Base-by-base conservation (phyloP, 2,888 invertebrate species). In the Mycalesis mineus region DNA sequence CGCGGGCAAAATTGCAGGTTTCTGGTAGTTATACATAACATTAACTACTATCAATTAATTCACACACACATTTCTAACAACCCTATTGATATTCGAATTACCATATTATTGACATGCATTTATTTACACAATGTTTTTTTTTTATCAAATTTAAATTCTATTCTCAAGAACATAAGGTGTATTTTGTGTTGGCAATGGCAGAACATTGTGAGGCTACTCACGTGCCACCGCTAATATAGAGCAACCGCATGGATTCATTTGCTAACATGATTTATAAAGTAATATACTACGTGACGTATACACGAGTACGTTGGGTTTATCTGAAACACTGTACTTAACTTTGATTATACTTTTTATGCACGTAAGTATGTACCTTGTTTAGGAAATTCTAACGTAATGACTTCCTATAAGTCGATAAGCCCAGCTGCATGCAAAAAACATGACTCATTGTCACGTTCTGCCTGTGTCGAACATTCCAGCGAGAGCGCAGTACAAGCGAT, bases 211-310 rank as follows among this genome's bases (percentile, higher is more conserved):
- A 58, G 39, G 52, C 55, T n/a, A 40, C 40, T 49, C 58, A 61
- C 61, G 61, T 52, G 44, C 44, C 14, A 7, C 56, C 37, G 29
- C 42, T 29, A 39, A 53, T 29, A 39, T 33, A 52, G 44, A 13
- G 55, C 53, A 58, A 49, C 49, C 53, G 15, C 58, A 45, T 41
- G 36, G 53, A 56, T 52, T 56, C 45, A 56, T 53, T 58, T 45
- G 44, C 55, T 36, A 13, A 11, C 48, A n/a, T 61, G 52, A 58
- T 58, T 58, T 61, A 58, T 55, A 51, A 28, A 55, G 40, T 53
- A 56, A 61, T 58, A 13, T 61, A 49, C 29, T 61, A 58, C 53
- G 58, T 58, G 61, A 49, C 40, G 40, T 41, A 22, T 40, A 39
- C 15, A 31, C 14, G 14, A 39, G 39, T 31, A 39, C 14, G 42